Percentiles rank a stretch among this genome's conserved stretches.
phyloP scores from a whole-genome alignment of 2,888 invertebrate genomes.

The Ypsolopha scabrella region DNA sequence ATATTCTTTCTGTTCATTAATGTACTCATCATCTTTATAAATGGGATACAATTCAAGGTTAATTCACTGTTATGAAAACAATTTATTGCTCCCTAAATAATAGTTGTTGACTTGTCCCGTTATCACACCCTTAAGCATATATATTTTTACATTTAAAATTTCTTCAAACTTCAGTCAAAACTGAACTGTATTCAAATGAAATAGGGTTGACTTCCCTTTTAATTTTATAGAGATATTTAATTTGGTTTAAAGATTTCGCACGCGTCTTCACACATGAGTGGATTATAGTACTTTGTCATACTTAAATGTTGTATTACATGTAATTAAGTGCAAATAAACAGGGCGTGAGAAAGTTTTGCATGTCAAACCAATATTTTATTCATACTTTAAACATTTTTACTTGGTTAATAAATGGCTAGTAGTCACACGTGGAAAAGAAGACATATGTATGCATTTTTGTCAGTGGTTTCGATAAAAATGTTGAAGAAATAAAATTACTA shows the following conservation, averaged over 20 bases:
- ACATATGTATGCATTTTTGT: neutral
- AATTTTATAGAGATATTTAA: no score
- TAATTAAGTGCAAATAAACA: conserved; percentile 47
- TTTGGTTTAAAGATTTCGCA: conserved; percentile 13
- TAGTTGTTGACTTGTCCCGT: conserved; percentile 27
- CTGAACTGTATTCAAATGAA: no score
- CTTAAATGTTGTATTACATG: conserved; percentile 47
- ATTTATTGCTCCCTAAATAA: conserved; percentile 51
- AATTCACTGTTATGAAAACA: conserved; percentile 64
- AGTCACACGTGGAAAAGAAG: no score
- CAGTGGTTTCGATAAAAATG: neutral
- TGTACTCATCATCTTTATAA: neutral
- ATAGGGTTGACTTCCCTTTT: no score
- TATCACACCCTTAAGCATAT: conserved; percentile 53
- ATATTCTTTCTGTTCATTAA: neutral
- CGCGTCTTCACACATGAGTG: conserved; percentile 55
- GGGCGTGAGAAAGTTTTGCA: conserved; percentile 43
- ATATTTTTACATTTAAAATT: conserved; percentile 39
- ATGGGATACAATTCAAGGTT: conserved; percentile 49
- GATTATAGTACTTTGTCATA: conserved; percentile 58
- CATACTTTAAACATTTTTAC: neutral
- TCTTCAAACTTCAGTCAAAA: no score
- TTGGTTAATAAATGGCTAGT: neutral
- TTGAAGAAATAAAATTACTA: no score
- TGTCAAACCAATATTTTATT: neutral